A percentile compares a stretch with the other conserved stretches of the same genome.
Conservation (phyloP, 2,888 invertebrate genomes). For the Glyphotaelius pellucidus region DNA sequence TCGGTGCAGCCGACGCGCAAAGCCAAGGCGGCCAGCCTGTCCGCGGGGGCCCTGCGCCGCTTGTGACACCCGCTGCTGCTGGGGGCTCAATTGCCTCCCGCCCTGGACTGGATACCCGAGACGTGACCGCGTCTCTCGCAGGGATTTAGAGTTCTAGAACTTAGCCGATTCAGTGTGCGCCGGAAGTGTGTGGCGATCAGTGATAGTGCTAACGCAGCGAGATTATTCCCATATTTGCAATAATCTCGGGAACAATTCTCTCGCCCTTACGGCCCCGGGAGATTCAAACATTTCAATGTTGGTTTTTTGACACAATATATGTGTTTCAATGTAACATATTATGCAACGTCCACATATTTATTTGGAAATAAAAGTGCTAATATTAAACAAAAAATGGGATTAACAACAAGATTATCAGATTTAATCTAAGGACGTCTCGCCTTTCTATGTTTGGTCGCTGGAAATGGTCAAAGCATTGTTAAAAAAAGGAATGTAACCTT, state of each 20-base stretch:
- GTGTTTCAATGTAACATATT: no score
- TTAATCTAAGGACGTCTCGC: not conserved
- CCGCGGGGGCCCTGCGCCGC: constrained; percentile 83
- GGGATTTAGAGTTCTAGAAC: constrained; percentile 4
- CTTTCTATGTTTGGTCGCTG: not conserved
- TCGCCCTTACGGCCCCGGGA: not conserved
- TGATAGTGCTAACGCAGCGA: not conserved
- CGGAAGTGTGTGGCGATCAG: not conserved
- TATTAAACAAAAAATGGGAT: not conserved
- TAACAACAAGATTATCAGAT: not conserved
- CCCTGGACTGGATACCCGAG: constrained; percentile 34
- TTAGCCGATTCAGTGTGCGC: not conserved
- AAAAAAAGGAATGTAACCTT: no score
- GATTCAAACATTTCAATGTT: not conserved
- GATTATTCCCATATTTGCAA: not conserved
- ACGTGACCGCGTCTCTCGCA: not conserved
- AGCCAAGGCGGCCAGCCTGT: constrained; percentile 82
- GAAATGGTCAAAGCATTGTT: not conserved
- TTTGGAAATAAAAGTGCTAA: not conserved
- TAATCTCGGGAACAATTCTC: not conserved
- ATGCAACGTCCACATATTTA: not conserved
- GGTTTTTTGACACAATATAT: no score
- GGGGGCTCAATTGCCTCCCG: constrained; percentile 49
- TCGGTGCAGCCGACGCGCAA: constrained; percentile 92
- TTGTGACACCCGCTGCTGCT: constrained; percentile 75